Conservation (phyloP, 1,140 invertebrate genomes). For the Ceratina australensis region DNA sequence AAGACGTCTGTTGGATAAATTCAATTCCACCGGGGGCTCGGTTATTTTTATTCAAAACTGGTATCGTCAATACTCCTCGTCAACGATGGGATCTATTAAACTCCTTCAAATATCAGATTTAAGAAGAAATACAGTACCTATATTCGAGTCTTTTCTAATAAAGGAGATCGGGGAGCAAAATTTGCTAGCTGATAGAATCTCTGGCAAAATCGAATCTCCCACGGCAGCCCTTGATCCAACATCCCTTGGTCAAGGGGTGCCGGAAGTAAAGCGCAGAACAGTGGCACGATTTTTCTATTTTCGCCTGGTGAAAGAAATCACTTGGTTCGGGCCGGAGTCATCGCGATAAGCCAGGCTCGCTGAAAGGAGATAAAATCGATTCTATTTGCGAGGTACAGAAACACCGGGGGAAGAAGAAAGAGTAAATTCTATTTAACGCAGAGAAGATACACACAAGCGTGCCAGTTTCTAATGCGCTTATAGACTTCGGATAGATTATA, state of each 20-base stretch:
- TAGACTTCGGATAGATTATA: too few species aligned
- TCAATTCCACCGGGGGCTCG: not conserved
- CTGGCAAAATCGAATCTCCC: not conserved
- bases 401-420: constrained; percentile 1
- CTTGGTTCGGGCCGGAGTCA: constrained; percentile 20
- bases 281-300: constrained; percentile 40
- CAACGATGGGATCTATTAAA: not conserved
- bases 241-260: not conserved
- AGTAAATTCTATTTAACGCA: not conserved
- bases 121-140: not conserved
- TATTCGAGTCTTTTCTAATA: not conserved
- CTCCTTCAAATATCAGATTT: not conserved
- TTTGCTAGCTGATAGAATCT: not conserved
- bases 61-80: too few species aligned
- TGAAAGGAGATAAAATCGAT: constrained; percentile 61
- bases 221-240: not conserved
- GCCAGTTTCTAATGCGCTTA: too few species aligned
- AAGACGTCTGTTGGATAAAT: constrained; percentile 7
- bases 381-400: constrained; percentile 8
- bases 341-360: constrained; percentile 52
- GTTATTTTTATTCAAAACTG: not conserved
- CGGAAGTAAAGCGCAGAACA: constrained; percentile 39
- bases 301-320: constrained; percentile 37
- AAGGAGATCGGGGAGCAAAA: not conserved
- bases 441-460: not conserved